These are phyloP conservation scores for Euclidia mi DNA, from an alignment of 2,888 invertebrate species.

Conservation along the genomic window DNA sequence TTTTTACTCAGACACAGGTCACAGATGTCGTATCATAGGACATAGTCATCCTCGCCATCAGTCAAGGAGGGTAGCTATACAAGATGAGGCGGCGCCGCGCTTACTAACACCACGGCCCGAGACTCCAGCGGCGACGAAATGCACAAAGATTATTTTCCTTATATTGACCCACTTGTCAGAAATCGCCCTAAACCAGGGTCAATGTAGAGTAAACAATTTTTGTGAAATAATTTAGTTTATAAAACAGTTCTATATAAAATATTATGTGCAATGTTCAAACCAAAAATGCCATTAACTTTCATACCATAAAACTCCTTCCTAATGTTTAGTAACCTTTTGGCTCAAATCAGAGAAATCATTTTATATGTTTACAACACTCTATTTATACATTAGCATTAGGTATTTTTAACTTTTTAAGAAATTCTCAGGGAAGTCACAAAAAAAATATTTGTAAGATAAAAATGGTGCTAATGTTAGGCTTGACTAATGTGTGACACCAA, in stretches of 20 bases:
- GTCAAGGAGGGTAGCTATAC: constrained; percentile 61
- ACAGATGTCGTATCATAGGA: constrained; percentile 66
- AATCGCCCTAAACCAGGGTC: constrained; percentile 79
- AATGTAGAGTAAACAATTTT: constrained; percentile 81
- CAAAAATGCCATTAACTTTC: constrained; percentile 88
- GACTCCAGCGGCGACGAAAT: constrained; percentile 65
- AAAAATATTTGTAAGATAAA: constrained; percentile 87
- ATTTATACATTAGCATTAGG: constrained; percentile 89
- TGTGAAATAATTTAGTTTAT: constrained; percentile 74
- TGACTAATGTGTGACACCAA: constrained; percentile 89
- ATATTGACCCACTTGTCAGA: constrained; percentile 70
- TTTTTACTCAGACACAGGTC: constrained; percentile 75
- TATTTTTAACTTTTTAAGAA: constrained; percentile 90
- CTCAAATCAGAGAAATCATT: constrained; percentile 87
- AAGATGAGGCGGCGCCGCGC: constrained; percentile 60
- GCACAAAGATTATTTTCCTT: constrained; percentile 81
- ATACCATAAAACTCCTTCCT: constrained; percentile 80
- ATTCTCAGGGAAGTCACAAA: constrained; percentile 89
- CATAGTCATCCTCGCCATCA: constrained; percentile 68
- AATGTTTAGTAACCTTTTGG: constrained; percentile 78
- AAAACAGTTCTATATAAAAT: constrained; percentile 81
- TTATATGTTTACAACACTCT: constrained; percentile 82
- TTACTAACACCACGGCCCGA: constrained; percentile 64
- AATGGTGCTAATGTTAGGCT: constrained; percentile 89
- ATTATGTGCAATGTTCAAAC: constrained; percentile 89